These are phyloP conservation scores for Smittia aterrima DNA, from an alignment of 2,888 invertebrate genomes.

Conservation along the genomic window DNA sequence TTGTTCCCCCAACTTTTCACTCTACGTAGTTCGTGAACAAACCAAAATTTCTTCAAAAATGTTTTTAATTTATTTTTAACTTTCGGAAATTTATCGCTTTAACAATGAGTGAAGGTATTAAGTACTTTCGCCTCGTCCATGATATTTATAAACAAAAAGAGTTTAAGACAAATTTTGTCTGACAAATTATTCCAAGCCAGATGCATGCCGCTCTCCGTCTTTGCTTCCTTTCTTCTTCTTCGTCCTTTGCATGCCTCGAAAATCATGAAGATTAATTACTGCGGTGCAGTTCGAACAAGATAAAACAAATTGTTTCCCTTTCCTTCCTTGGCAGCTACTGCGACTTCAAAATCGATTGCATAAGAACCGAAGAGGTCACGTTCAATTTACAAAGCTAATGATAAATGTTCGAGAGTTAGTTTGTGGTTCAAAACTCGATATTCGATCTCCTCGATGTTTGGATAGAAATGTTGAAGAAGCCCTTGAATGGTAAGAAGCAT, in stretches of 20 bases:
- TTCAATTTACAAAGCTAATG: conserved; percentile 20
- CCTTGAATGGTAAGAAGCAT: too few relatives aligned
- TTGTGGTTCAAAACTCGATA: background rate
- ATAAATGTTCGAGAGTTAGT: background rate
- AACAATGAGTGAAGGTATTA: background rate
- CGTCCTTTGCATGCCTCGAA: background rate
- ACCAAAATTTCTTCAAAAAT: too few relatives aligned
- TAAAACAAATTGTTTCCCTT: conserved; percentile 26
- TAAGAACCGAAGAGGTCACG: conserved; percentile 16
- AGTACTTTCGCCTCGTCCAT: background rate
- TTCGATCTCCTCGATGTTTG: background rate
- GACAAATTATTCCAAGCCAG: conserved; percentile 23
- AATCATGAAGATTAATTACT: conserved; percentile 10
- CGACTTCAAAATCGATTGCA: conserved; percentile 22
- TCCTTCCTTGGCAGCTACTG: background rate
- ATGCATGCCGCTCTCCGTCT: background rate
- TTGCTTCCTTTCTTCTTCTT: background rate
- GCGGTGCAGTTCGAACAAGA: conserved; percentile 2
- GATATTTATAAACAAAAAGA: conserved; percentile 6
- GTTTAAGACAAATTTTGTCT: background rate
- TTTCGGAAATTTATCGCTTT: background rate
- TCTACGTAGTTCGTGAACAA: background rate
- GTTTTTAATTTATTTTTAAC: too few relatives aligned
- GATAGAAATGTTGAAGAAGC: background rate
- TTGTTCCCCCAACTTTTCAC: too few relatives aligned